Percentiles rank a stretch among this genome's conserved stretches.
Conservation (phyloP, 2,113 vertebrate species). For the Myrmecophaga tridactyla region DNA sequence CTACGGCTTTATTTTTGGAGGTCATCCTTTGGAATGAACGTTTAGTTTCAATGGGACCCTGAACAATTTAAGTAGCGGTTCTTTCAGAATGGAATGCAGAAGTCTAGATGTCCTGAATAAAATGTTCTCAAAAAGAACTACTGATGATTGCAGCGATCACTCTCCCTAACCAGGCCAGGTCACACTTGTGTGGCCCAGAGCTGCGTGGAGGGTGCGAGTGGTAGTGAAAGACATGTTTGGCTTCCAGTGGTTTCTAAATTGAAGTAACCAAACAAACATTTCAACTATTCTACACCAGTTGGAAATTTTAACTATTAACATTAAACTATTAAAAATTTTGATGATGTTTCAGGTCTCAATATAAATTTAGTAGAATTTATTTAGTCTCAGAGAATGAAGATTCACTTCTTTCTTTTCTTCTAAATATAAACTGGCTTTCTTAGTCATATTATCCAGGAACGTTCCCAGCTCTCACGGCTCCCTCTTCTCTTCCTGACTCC, state of each 20-base stretch:
- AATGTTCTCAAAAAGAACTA: slow-evolving; percentile 63
- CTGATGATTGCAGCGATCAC: slow-evolving; percentile 62
- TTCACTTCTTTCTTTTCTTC: slow-evolving; percentile 77
- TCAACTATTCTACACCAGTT: slow-evolving; percentile 76
- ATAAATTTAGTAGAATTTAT: slow-evolving; percentile 66
- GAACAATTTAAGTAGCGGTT: background rate
- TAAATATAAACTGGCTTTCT: slow-evolving; percentile 78
- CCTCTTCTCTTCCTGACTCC: background rate
- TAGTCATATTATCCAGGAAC: slow-evolving; percentile 56
- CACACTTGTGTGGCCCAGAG: slow-evolving; percentile 28
- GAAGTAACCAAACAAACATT: slow-evolving; percentile 70
- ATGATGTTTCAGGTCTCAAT: slow-evolving; percentile 74
- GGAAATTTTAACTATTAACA: slow-evolving; percentile 57
- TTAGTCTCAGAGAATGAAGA: slow-evolving; percentile 74
- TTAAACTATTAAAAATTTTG: slow-evolving; percentile 74
- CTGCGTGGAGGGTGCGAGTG: background rate
- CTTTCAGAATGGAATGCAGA: background rate
- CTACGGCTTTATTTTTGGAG: background rate
- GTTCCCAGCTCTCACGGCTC: slow-evolving; percentile 13
- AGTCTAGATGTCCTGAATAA: slow-evolving; percentile 52
- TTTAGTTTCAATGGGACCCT: slow-evolving; percentile 22
- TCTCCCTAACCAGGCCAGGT: background rate
- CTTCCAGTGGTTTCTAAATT: slow-evolving; percentile 51
- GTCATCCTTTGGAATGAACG: background rate
- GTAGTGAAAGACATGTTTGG: slow-evolving; percentile 9